phyloP scores from a whole-genome alignment of 92 coral and sea anemone genomes.

The Hydrozoanthus gracilis region DNA sequence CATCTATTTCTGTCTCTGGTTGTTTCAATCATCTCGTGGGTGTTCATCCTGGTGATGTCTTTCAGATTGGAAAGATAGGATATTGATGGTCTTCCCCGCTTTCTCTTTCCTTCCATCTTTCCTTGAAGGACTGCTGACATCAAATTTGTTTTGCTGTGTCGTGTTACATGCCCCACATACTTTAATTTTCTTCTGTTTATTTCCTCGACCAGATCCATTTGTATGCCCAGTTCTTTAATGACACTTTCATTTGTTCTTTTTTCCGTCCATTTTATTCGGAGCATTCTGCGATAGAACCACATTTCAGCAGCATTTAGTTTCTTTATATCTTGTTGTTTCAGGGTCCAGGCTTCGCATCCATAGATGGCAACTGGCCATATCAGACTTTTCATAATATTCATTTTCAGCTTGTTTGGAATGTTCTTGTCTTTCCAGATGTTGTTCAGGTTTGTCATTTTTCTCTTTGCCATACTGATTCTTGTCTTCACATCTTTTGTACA shows the following conservation, averaged over 20 bases:
- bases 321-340: neutral
- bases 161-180: slow-evolving; percentile 1
- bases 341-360: neutral
- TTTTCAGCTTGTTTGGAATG: neutral
- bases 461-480: neutral
- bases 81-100: slow-evolving; percentile 18
- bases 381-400: neutral
- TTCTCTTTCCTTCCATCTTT: slow-evolving; percentile 16
- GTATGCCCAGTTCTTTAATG: neutral
- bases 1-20: neutral
- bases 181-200: neutral
- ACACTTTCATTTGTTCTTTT: neutral
- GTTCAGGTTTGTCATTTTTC: neutral
- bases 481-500: neutral
- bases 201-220: neutral
- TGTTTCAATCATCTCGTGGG: neutral
- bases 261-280: neutral
- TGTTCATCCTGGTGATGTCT: neutral
- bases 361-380: neutral
- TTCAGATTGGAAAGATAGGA: neutral
- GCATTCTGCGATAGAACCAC: slow-evolving; percentile 4
- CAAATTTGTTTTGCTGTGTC: neutral
- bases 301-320: neutral
- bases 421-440: neutral
- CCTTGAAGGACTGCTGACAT: neutral